Conservation (phyloP, 2,113 vertebrate genomes). For the Eulemur rufifrons region DNA sequence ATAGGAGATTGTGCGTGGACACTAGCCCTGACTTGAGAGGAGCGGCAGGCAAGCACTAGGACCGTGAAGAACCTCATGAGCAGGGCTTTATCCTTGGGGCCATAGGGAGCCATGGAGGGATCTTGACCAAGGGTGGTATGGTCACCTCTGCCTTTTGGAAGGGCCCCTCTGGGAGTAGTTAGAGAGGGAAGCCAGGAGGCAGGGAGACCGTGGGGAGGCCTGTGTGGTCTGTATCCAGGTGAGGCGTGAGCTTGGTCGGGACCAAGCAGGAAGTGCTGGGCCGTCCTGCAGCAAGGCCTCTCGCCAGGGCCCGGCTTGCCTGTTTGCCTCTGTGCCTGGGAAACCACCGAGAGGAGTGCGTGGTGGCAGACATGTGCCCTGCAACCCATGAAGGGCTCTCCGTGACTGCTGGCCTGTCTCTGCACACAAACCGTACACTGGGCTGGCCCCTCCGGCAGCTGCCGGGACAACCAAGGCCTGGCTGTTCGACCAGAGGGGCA, state of each 20-base stretch:
- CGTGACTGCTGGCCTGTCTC: rapidly evolving
- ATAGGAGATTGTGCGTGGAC: rapidly evolving
- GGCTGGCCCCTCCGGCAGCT: rapidly evolving
- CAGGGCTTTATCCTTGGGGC: not conserved
- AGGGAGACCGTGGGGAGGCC: not conserved
- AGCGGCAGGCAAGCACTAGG: not conserved
- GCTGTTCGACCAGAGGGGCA: not conserved
- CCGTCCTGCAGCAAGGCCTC: rapidly evolving
- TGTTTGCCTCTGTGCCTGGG: not conserved
- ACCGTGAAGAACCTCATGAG: not conserved
- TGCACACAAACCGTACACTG: rapidly evolving
- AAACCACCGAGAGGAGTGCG: rapidly evolving
- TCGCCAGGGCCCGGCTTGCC: not conserved
- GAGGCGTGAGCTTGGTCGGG: not conserved
- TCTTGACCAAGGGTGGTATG: not conserved
- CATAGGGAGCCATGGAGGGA: not conserved
- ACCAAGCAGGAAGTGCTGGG: not conserved
- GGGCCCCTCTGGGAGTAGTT: rapidly evolving
- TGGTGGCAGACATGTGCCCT: not conserved
- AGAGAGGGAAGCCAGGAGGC: not conserved
- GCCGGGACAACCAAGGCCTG: not conserved
- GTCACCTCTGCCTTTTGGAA: not conserved
- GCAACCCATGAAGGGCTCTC: rapidly evolving
- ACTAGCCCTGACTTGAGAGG: not conserved
- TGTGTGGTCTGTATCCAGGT: not conserved